These are phyloP conservation scores for Pachydiplax longipennis DNA, from an alignment of 2,888 invertebrate species.

Conservation along the genomic window DNA sequence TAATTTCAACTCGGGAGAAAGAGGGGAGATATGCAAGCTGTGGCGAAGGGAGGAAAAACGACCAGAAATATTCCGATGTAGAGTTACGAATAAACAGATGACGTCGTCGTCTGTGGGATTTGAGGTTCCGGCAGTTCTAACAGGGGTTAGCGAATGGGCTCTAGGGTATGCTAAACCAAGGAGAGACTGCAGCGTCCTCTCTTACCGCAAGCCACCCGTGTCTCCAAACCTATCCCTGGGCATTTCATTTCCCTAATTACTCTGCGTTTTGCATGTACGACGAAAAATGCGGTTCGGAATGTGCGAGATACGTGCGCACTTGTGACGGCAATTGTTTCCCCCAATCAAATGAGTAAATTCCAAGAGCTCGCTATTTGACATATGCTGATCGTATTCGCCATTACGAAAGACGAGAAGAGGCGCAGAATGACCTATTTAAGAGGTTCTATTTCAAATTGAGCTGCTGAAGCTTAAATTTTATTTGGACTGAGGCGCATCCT, in stretches of 20 bases:
- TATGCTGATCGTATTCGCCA: too few species aligned
- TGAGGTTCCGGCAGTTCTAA: background rate
- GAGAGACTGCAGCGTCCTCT: background rate
- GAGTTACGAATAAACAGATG: constrained; percentile 10
- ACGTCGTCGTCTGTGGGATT: background rate
- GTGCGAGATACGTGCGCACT: too few species aligned
- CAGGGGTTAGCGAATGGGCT: background rate
- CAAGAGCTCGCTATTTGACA: too few species aligned
- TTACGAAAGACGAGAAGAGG: too few species aligned
- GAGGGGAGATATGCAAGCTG: background rate
- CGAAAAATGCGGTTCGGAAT: background rate
- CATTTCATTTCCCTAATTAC: background rate
- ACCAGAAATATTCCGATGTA: background rate
- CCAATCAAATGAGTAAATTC: too few species aligned
- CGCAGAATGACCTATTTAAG: too few species aligned
- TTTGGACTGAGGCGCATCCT: too few species aligned
- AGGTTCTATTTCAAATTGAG: too few species aligned
- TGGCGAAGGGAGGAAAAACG: background rate
- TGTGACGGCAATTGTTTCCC: too few species aligned
- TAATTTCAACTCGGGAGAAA: background rate
- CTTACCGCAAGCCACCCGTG: background rate
- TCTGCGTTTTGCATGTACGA: background rate
- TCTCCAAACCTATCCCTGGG: background rate
- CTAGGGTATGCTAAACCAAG: background rate
- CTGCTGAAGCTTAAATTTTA: too few species aligned